Evolutionary conservation across 2,888 invertebrate genomes (phyloP), one percentile per base, ranked within the genome.

Genomic region (Pelosia muscerda): DNA sequence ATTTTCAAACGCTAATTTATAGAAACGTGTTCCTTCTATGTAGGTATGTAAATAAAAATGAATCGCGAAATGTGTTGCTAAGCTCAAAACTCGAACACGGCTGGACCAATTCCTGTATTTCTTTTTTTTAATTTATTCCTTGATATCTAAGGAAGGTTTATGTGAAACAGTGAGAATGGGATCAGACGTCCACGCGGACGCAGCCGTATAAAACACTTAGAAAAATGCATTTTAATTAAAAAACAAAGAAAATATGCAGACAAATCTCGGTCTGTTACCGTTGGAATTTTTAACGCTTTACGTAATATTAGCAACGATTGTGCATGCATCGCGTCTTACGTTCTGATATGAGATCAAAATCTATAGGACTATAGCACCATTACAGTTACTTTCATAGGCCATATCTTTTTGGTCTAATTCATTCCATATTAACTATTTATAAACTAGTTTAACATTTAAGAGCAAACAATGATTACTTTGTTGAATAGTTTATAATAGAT

Each of bases 321-420:
- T 82, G 82, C 84, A 82, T 83, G 84, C 88, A 83, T 83, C 88
- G 79, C 78, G 81, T 89, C 89, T 90, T 92, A 88, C 88, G 87
- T 84, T 84, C 86, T 91, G 93, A 92, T 94, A 93, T 91, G 94
- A 95, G 94, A 94, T 94, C 94, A 93, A 89, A 87, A 88, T 90
- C 92, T 94, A 92, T 80, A 88, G 85, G 87, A 90, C 90, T 93
- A 93, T 94, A 95, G 95, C 95, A 95, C 95, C 95, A 92, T 88
- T 90, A 90, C 92, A 90, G 89, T 94, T 94, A 91, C 93, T 84
- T 88, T 92, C 92, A 87, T 93, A 94, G 94, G 94, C 94, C 94
- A 91, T 94, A 80, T 86, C 86, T 87, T 81, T 92, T 94, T 94
- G 94, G 94, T 94, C 94, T 94, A 92, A 88, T 86, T 81, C 82